Base-by-base conservation (phyloP, 2,888 invertebrate genomes). In the Hirtodrosophila cameraria region DNA sequence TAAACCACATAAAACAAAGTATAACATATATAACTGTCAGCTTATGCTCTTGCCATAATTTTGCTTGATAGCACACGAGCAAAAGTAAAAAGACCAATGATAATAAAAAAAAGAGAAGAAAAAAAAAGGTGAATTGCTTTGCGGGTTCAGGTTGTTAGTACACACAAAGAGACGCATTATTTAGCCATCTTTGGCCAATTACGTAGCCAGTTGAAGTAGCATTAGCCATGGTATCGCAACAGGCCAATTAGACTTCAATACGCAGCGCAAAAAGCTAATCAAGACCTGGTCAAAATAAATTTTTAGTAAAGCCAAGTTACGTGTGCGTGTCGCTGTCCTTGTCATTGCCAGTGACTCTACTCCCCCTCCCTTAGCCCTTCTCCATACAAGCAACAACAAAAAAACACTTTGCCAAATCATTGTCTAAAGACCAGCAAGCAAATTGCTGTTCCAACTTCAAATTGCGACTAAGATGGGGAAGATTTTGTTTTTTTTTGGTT, bases 371-470 rank as follows among this genome's bases (percentile, higher is more conserved):
- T 9, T n/a, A 1, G 8, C 9, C 12, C 1, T 18, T 2, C 23
- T 7, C 9, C 11, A 0, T 18, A 1, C n/a, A 5, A 1, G n/a
- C 41, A 12, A 6, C 1, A 5, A 9, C 12, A 11, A 11, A 49
- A 48, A 50, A 54, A 39, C 55, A 77, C 77, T 75, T 72, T 78
- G 55, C 36, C 61, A 80, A 80, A 84, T 84, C 84, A 86, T 80
- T 71, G 86, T 83, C 71, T 52, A 60, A 62, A 77, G 61, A 72
- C 54, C 60, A 57, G 43, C 57, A 20, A 75, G 61, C 79, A 82
- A 85, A 64, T 79, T 82, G 71, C 53, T 60, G 12, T 39, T 52
- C 6, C 49, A 39, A 18, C 64, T 57, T 48, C 52, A 52, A 60
- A 36, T 57, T 60, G 33, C 46, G 36, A 42, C 25, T 11, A 16